Evolutionary conservation across 2,797 vertebrate species (phyloP).

Genomic region (Ambastaia sidthimunki): DNA sequence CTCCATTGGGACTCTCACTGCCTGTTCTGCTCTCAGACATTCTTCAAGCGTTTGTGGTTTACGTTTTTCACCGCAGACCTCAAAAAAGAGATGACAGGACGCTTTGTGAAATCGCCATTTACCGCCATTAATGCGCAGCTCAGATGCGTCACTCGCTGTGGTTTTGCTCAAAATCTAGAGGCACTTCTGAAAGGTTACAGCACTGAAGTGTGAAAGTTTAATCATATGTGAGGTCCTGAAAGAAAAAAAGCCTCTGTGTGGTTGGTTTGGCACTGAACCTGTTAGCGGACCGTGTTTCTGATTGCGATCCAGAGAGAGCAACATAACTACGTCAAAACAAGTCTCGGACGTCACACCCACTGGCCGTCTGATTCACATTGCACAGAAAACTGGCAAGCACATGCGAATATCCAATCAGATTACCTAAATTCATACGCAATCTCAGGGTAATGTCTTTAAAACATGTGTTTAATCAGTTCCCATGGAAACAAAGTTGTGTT

Average conservation of each 20-base stretch:
- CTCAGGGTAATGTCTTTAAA: neutral
- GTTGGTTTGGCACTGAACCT: neutral
- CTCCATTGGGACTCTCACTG: conserved; percentile 9
- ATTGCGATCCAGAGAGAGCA: neutral
- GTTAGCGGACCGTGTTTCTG: neutral
- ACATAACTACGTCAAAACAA: neutral
- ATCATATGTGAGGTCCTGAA: neutral
- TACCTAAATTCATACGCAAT: neutral
- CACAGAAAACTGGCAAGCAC: neutral
- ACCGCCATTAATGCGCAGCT: conserved; percentile 47
- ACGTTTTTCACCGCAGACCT: neutral
- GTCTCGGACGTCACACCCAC: neutral
- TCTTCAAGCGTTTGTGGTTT: conserved; percentile 21
- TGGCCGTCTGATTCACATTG: neutral
- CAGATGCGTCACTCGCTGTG: conserved; percentile 55
- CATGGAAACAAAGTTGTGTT: no score
- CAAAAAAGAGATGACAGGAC: neutral
- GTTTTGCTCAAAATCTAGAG: conserved; percentile 29
- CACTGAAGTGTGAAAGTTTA: neutral
- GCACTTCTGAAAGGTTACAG: conserved; percentile 14
- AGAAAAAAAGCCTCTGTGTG: neutral
- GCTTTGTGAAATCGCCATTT: conserved; percentile 43
- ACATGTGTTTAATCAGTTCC: no score
- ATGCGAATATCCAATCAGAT: neutral
- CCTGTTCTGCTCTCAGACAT: conserved; percentile 45